Evolutionary conservation across 2,797 vertebrate species (phyloP).

Genomic region (Hyperoplus lanceolatus): DNA sequence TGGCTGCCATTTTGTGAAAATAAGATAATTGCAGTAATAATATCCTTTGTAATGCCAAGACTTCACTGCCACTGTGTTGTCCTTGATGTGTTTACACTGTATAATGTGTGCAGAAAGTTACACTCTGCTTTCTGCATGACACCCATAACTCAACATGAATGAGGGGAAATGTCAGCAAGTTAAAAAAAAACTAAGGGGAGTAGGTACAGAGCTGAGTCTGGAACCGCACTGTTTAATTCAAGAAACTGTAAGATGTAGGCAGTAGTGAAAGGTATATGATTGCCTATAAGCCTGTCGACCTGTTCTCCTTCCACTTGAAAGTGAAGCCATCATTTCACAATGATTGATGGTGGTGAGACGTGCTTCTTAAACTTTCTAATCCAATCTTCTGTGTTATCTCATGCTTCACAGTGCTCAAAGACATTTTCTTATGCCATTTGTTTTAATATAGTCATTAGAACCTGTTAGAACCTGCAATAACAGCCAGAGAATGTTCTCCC

Average conservation of each 20-base stretch:
- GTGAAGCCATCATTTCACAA: background rate
- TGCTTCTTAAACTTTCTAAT: background rate
- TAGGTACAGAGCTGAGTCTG: background rate
- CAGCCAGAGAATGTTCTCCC: slow-evolving; percentile 21
- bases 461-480: slow-evolving; percentile 21
- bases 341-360: background rate
- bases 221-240: slow-evolving; percentile 7
- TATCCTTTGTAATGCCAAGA: background rate
- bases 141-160: slow-evolving; percentile 3
- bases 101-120: background rate
- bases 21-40: no score
- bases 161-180: background rate
- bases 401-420: background rate
- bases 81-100: background rate
- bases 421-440: background rate
- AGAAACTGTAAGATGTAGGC: slow-evolving; percentile 12
- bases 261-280: background rate
- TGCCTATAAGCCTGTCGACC: background rate
- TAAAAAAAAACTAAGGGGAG: background rate
- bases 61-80: background rate
- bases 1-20: background rate
- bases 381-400: background rate
- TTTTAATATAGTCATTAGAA: slow-evolving; percentile 4
- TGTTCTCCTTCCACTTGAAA: background rate
- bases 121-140: background rate